Percentiles rank a stretch among this genome's conserved stretches.
Evolutionary conservation across 1,140 invertebrate genomes (phyloP).

Genomic region (Kradibia gibbosae): DNA sequence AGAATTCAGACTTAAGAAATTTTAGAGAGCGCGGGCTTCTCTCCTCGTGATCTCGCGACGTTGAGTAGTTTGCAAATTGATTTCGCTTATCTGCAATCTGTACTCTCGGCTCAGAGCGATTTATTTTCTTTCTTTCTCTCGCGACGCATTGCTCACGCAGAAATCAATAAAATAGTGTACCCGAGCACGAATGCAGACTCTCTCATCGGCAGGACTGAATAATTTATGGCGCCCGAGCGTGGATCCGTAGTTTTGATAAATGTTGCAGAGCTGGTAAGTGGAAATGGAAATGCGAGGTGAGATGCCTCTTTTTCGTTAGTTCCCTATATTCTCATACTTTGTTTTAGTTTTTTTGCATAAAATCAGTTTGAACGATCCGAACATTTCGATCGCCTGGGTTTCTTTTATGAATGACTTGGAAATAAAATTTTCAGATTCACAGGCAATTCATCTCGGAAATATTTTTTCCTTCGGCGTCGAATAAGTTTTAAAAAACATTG

Average conservation of each 20-base stretch:
- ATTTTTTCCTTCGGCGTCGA: too few relatives aligned
- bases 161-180: conserved; percentile 37
- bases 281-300: background rate
- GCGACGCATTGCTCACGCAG: conserved; percentile 9
- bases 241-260: conserved; percentile 35
- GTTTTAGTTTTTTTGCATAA: background rate
- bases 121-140: background rate
- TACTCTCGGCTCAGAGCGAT: background rate
- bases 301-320: background rate
- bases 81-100: conserved; percentile 34
- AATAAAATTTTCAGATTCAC: too few relatives aligned
- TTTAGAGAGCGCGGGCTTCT: conserved; percentile 6
- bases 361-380: too few relatives aligned
- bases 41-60: background rate
- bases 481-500: too few relatives aligned
- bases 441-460: too few relatives aligned
- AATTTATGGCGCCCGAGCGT: conserved; percentile 25
- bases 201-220: conserved; percentile 35
- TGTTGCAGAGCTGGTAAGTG: background rate
- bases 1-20: conserved; percentile 6
- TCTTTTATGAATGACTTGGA: too few relatives aligned
- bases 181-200: background rate
- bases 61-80: conserved; percentile 14
- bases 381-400: background rate
- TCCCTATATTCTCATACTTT: background rate